These are phyloP conservation scores for Carettochelys insculpta DNA, from an alignment of 2,113 vertebrate species.

Conservation along the genomic window DNA sequence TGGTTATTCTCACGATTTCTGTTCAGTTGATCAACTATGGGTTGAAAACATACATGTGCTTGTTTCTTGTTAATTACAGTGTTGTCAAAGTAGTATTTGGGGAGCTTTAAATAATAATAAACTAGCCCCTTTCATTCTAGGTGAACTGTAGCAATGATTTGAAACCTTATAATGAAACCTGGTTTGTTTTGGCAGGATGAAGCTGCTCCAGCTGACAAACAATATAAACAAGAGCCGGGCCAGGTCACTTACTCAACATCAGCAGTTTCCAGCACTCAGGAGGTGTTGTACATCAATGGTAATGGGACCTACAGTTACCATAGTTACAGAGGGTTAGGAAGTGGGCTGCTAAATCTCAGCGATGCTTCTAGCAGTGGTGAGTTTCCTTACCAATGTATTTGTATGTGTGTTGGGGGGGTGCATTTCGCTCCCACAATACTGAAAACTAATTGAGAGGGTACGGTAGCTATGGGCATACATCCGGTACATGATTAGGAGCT, in stretches of 20 bases:
- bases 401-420: not conserved
- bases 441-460: constrained; percentile 3
- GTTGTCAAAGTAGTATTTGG: not conserved
- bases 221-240: constrained; percentile 80
- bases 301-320: constrained; percentile 89
- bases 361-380: constrained; percentile 85
- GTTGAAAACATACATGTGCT: not conserved
- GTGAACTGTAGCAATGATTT: not conserved
- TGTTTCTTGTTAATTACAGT: not conserved
- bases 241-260: constrained; percentile 81
- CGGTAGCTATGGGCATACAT: not conserved
- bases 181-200: constrained; percentile 80
- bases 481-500: constrained; percentile 2
- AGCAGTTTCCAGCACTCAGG: constrained; percentile 83
- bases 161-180: not conserved
- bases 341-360: constrained; percentile 84
- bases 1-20: not conserved
- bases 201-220: constrained; percentile 78
- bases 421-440: constrained; percentile 2
- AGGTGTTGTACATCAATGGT: constrained; percentile 87
- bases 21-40: constrained; percentile 6
- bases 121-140: not conserved
- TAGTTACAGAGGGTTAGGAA: constrained; percentile 85
- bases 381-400: constrained; percentile 50
- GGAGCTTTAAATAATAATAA: not conserved